A percentile compares a stretch with the other conserved stretches of the same genome.
Evolutionary conservation across 2,797 vertebrate genomes (phyloP).

Genomic region (Myripristis jacobus): DNA sequence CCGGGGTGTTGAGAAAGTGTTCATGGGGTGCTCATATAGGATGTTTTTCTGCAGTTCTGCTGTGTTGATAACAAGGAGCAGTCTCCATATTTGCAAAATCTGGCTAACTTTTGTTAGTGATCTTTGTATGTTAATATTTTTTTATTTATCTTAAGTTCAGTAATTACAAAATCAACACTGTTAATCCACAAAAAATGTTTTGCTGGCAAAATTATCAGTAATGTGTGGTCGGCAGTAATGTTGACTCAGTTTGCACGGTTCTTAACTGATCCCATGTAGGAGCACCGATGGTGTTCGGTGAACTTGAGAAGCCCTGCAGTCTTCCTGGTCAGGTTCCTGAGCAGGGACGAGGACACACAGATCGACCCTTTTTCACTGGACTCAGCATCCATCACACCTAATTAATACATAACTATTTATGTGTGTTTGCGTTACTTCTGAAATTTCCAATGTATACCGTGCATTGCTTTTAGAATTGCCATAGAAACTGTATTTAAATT

Average conservation of each 20-base stretch:
- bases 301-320: no score
- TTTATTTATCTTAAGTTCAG: slow-evolving; percentile 16
- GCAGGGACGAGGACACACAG: not conserved
- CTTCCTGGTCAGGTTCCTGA: not conserved
- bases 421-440: slow-evolving; percentile 54
- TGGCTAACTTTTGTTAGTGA: slow-evolving; percentile 48
- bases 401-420: slow-evolving; percentile 46
- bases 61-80: slow-evolving; percentile 46
- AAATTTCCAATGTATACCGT: slow-evolving; percentile 43
- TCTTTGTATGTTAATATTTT: slow-evolving; percentile 38
- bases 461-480: slow-evolving; percentile 71
- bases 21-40: slow-evolving; percentile 14
- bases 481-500: slow-evolving; percentile 63
- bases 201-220: slow-evolving; percentile 30
- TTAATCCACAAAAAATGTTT: slow-evolving; percentile 42
- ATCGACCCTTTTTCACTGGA: slow-evolving; percentile 27
- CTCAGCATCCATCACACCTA: slow-evolving; percentile 16
- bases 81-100: slow-evolving; percentile 53
- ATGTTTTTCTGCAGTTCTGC: slow-evolving; percentile 29
- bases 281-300: slow-evolving; percentile 9
- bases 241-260: slow-evolving; percentile 3
- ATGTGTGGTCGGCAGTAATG: slow-evolving; percentile 14
- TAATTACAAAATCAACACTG: slow-evolving; percentile 39
- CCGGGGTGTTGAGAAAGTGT: slow-evolving; percentile 7
- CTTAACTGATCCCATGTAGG: slow-evolving; percentile 2